Evolutionary conservation across 2,888 invertebrate species (phyloP).

Genomic region (Tenthredo notha): DNA sequence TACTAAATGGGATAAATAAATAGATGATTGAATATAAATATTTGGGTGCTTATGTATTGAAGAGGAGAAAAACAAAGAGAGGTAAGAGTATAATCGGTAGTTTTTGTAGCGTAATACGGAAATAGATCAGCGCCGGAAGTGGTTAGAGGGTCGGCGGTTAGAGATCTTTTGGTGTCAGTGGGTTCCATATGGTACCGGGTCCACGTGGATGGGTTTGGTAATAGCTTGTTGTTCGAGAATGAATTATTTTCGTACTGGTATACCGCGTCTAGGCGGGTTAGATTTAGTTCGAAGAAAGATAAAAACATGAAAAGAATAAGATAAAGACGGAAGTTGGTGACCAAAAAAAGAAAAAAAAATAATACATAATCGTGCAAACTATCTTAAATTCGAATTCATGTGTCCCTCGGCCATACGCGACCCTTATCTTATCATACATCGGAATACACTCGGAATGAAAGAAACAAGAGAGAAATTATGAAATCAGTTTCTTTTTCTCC

Average conservation of each 20-base stretch:
- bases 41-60: neutral
- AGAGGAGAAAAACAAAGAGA: slow-evolving; percentile 5
- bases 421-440: neutral
- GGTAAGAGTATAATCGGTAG: neutral
- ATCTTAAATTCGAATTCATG: neutral
- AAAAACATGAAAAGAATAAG: slow-evolving; percentile 55
- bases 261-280: slow-evolving; percentile 12
- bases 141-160: slow-evolving; percentile 48
- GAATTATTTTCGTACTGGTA: slow-evolving; percentile 48
- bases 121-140: slow-evolving; percentile 49
- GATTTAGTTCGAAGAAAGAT: slow-evolving; percentile 53
- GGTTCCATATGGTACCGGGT: slow-evolving; percentile 52
- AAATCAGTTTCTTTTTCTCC: neutral
- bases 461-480: neutral
- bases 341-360: neutral
- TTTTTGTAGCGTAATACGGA: slow-evolving; percentile 47
- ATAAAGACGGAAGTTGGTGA: slow-evolving; percentile 9
- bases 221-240: slow-evolving; percentile 50
- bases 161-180: slow-evolving; percentile 56
- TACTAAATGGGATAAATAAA: neutral
- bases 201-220: slow-evolving; percentile 49
- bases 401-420: neutral
- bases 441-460: neutral
- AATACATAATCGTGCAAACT: neutral
- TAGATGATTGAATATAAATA: neutral